Conservation (phyloP, 2,113 vertebrate genomes). For the Balaenoptera acutorostrata region DNA sequence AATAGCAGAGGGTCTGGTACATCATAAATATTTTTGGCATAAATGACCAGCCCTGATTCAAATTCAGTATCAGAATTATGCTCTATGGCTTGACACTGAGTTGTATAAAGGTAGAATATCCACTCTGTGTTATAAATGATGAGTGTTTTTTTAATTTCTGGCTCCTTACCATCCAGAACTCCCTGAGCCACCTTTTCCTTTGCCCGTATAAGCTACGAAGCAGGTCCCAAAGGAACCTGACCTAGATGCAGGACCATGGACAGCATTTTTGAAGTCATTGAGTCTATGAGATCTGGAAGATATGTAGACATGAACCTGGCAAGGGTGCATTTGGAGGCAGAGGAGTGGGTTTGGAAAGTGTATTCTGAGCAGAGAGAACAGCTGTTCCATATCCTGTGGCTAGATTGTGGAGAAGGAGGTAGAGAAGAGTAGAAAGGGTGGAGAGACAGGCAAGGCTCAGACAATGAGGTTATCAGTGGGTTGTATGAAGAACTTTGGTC, state of each 20-base stretch:
- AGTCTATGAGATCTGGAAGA: background rate
- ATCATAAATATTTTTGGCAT: background rate
- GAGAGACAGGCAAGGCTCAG: background rate
- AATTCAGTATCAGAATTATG: background rate
- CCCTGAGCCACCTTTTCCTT: background rate
- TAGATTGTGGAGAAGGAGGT: background rate
- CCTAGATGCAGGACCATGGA: background rate
- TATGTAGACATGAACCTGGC: background rate
- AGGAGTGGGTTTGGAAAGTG: background rate
- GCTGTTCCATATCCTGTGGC: fast-evolving
- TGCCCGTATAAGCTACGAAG: background rate
- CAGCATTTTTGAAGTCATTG: background rate
- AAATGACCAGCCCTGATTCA: background rate
- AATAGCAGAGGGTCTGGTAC: background rate
- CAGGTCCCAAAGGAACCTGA: background rate
- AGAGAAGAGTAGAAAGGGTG: background rate
- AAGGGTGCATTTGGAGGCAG: background rate
- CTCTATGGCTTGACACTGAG: background rate
- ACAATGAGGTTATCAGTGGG: background rate
- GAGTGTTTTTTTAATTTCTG: background rate
- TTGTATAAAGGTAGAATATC: background rate
- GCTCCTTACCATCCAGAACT: background rate
- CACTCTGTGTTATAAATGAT: background rate
- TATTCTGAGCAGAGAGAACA: background rate
- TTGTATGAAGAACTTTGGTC: background rate